Conservation (phyloP, 2,113 vertebrate species). For the Centropus unirufus region DNA sequence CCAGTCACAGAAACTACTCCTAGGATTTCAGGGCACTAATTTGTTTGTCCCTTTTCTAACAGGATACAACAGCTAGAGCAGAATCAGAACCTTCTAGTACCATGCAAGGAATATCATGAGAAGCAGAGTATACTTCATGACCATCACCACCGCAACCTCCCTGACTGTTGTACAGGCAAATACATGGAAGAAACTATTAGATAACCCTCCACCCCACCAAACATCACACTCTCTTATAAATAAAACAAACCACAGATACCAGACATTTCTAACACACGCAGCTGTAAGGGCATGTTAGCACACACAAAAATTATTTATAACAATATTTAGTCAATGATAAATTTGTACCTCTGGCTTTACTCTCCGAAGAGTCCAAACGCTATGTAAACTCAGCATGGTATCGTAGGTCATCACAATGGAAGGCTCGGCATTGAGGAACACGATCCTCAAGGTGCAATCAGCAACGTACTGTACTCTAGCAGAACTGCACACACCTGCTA, state of each 20-base stretch:
- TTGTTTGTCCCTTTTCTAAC: not conserved
- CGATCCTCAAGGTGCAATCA: constrained; percentile 86
- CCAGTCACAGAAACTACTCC: not conserved
- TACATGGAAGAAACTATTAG: not conserved
- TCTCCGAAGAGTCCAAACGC: constrained; percentile 89
- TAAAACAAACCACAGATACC: not conserved
- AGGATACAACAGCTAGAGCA: not conserved
- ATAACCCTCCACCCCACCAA: not conserved
- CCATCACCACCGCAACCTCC: not conserved
- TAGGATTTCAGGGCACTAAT: not conserved
- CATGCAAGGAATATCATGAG: rapidly evolving
- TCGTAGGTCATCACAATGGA: constrained; percentile 95
- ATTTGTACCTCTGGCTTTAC: constrained; percentile 86
- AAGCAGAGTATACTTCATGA: not conserved
- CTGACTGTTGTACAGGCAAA: not conserved
- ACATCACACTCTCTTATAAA: not conserved
- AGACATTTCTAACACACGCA: not conserved
- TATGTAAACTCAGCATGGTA: constrained; percentile 86
- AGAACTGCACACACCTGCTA: constrained; percentile 83
- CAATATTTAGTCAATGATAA: not conserved
- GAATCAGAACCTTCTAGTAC: not conserved
- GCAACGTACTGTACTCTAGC: constrained; percentile 89
- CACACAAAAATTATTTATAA: rapidly evolving
- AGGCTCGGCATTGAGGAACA: constrained; percentile 87
- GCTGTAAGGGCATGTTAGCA: rapidly evolving